Conservation (phyloP, 2,888 invertebrate genomes). For the Cheilosia soror region DNA sequence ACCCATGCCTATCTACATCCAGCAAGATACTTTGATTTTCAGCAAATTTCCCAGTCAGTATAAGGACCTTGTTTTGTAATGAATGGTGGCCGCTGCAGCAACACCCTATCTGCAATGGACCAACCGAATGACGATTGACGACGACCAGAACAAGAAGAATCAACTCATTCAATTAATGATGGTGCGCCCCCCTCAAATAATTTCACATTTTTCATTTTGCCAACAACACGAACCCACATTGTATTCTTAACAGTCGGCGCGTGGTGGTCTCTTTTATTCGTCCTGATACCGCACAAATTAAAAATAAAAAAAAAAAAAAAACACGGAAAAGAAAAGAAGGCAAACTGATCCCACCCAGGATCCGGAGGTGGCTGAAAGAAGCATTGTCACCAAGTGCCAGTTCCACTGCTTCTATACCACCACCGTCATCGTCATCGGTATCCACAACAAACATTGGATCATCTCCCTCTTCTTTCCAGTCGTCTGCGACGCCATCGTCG, state of each 20-base stretch:
- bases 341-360: conserved; percentile 19
- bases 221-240: conserved; percentile 59
- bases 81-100: conserved; percentile 43
- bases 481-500: neutral
- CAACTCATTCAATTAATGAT: conserved; percentile 75
- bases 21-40: conserved; percentile 39
- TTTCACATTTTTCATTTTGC: conserved; percentile 74
- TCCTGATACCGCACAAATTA: conserved; percentile 51
- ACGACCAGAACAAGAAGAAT: conserved; percentile 49
- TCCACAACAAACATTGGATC: conserved; percentile 47
- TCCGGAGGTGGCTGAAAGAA: conserved; percentile 32
- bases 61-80: conserved; percentile 53
- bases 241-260: conserved; percentile 2
- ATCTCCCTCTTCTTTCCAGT: neutral
- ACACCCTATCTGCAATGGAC: conserved; percentile 42
- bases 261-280: conserved; percentile 13
- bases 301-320: neutral
- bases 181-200: conserved; percentile 70
- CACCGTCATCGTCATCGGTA: conserved; percentile 35
- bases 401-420: conserved; percentile 4
- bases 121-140: conserved; percentile 46
- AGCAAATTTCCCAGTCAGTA: conserved; percentile 51
- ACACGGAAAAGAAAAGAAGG: conserved; percentile 50
- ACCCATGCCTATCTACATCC: neutral
- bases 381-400: conserved; percentile 62